Evolutionary conservation across 2,113 vertebrate genomes (phyloP), one percentile per base, ranked within the genome.

Genomic region (Limanda limanda): DNA sequence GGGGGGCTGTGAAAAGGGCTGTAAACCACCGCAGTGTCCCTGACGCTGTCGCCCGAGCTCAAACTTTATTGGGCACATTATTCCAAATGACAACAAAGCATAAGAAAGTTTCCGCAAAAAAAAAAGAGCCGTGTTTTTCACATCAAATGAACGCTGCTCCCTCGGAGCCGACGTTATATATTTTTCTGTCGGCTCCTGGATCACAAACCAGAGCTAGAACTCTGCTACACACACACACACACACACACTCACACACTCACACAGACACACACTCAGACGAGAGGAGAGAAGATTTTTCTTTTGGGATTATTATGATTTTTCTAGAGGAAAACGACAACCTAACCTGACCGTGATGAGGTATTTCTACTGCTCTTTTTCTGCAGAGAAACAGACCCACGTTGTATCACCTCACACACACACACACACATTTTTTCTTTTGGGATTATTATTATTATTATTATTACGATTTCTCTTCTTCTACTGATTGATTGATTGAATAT

Each of bases 171-270:
- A 66, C 74, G 18, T 76, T 81, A 71, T 75, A 78, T 57, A 15
- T 66, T 84, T 73, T 76, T 83, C 51, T 18, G 76, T 91, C 72
- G 76, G 85, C 79, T 31, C 89, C 67, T 63, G 63, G 84, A 74
- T 79, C 74, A 88, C 68, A 13, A 80, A 73, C 45, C 74, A 6
- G 35, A 84, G 89, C 91, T 89, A 86, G 78, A 76, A 86, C 60
- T 37, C 78, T 31, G 71, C 63, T 76, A 56, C 68, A 52, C 72
- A 48, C 63, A 61, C 52, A 69, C 58, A 18, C 47, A 21, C 78
- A 82, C 78, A 67, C 80, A 66, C 1, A 27, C 25, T 3, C 25
- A 27, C 25, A 27, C 25, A 27, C 25, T 3, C 25, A 52, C 72
- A 48, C 63, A 61, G 52, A 69, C 55, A 18, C 47, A 21, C 78